Base-by-base conservation (phyloP, 2,113 vertebrate species). In the Lepisosteus oculatus region DNA sequence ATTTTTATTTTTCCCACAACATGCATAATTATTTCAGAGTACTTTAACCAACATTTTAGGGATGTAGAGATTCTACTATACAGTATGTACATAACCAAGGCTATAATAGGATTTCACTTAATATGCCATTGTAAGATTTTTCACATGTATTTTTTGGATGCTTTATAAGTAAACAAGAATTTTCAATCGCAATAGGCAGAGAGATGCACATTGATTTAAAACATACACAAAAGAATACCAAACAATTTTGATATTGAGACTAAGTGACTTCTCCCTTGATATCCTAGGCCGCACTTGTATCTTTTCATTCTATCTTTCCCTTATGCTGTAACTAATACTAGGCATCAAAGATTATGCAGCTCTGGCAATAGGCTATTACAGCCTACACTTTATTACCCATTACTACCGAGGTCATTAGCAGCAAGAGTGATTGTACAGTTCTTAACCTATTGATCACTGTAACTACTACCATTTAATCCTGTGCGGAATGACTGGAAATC, bases 371-470 rank as follows among this genome's bases (percentile, higher is more conserved):
- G 91, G 87, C 95, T 92, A 94, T 98, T 97, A 98, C 85, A 93
- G 91, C 89, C 91, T 86, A 91, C 93, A 91, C 92, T 97, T 98
- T 97, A 98, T 96, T 97, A 95, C 93, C 95, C 95, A 96, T 97
- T 96, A 97, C 95, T 93, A 95, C 90, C 85, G 94, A 96, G 96
- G 95, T 98, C 97, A 98, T 98, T 98, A 98, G 95, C 94, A 87
- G 92, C 90, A 91, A 96, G 95, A 97, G 91, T 95, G 95, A 98
- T 96, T 94, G 96, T 92, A 89, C 90, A 83, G 90, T 94, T 96
- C 93, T 96, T 98, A 96, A 99, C 95, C 96, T 98, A 99, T 98
- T 98, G 97, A 99, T 99, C 95, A 97, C 90, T 89, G 91, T 95
- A 98, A 97, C 96, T 96, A 95, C 94, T 92, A 95, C 94, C 95